These are phyloP conservation scores for Parotocinclus haroldoi DNA, from an alignment of 2,797 vertebrate species.

Conservation along the genomic window DNA sequence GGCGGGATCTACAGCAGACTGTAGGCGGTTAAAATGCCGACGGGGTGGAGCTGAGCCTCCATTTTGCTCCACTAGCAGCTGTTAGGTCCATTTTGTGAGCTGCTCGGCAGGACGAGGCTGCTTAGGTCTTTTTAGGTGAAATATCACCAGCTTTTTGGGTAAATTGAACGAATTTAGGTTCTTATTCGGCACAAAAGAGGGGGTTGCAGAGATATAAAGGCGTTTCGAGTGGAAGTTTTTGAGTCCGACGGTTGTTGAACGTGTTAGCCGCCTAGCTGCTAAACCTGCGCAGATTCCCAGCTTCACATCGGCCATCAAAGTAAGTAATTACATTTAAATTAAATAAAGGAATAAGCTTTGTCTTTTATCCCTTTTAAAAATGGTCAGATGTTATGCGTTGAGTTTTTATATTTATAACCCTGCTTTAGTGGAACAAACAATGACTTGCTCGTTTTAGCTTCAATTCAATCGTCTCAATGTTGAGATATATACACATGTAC, in stretches of 20 bases:
- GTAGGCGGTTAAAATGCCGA: background rate
- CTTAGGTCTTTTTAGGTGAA: background rate
- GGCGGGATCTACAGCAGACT: background rate
- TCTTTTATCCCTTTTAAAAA: no score
- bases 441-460: no score
- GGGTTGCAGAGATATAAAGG: background rate
- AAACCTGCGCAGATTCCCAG: conserved; percentile 1
- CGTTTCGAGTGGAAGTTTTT: background rate
- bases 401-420: no score
- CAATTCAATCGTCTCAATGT: no score
- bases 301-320: conserved; percentile 3
- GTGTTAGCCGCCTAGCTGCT: conserved; percentile 6
- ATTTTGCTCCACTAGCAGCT: conserved; percentile 57
- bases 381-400: no score
- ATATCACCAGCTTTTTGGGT: background rate
- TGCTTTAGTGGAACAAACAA: no score
- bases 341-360: no score
- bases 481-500: no score
- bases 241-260: conserved; percentile 21
- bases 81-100: conserved; percentile 55
- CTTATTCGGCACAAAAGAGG: background rate
- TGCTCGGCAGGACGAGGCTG: background rate
- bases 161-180: background rate
- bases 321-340: background rate
- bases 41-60: conserved; percentile 47